Evolutionary conservation across 1,140 invertebrate species (phyloP).

Genomic region (Dryas iulia): DNA sequence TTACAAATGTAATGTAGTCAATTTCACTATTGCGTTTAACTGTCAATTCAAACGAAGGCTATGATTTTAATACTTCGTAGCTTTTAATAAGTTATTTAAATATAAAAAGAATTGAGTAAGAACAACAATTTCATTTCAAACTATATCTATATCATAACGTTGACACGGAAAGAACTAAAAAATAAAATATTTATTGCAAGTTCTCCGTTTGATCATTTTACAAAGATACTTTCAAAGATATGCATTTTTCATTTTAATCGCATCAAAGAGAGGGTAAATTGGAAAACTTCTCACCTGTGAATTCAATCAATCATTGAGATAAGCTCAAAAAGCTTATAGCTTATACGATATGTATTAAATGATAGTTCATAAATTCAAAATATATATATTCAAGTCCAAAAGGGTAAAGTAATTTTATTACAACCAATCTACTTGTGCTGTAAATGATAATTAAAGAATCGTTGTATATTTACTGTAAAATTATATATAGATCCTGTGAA

Average conservation of each 20-base stretch:
- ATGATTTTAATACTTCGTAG: background rate
- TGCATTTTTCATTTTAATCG: background rate
- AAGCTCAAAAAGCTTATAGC: background rate
- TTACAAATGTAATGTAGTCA: constrained; percentile 20
- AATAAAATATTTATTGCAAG: background rate
- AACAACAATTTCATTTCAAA: background rate
- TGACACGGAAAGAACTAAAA: no score
- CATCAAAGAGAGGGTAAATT: background rate
- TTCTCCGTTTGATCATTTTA: background rate
- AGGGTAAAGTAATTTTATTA: background rate
- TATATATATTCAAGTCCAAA: no score
- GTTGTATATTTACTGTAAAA: background rate
- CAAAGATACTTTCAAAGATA: background rate
- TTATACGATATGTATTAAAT: background rate
- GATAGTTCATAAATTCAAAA: background rate
- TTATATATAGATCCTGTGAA: background rate
- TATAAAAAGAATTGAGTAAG: background rate
- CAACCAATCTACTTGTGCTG: background rate
- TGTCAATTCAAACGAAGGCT: constrained; percentile 2
- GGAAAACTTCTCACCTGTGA: background rate
- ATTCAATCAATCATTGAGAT: background rate
- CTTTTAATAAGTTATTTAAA: background rate
- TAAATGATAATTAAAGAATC: no score
- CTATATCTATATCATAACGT: background rate
- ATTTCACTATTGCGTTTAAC: constrained; percentile 14